These are phyloP conservation scores for Ephialtes manifestator DNA, from an alignment of 2,888 invertebrate genomes.

Conservation along the genomic window DNA sequence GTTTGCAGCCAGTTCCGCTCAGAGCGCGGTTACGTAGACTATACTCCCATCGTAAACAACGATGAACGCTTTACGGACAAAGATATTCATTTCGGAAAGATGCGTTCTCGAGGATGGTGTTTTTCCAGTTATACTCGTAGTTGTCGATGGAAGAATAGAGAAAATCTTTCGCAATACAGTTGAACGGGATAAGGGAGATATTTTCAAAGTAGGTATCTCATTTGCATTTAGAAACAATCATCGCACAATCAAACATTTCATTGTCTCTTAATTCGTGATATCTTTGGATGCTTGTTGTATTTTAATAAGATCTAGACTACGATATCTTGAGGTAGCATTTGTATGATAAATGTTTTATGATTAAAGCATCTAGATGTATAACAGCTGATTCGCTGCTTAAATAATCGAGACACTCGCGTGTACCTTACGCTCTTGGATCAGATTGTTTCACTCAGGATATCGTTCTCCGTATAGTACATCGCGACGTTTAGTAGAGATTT, in stretches of 20 bases:
- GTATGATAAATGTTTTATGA: no score
- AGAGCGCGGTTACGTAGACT: background rate
- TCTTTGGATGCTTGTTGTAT: no score
- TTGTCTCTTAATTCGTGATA: no score
- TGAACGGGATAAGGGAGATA: slow-evolving; percentile 50
- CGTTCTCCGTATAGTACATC: no score
- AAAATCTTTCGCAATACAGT: slow-evolving; percentile 87
- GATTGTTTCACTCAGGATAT: no score
- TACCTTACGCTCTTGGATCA: background rate
- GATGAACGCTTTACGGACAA: slow-evolving; percentile 41
- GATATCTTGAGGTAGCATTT: background rate
- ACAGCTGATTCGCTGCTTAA: no score
- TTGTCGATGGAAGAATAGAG: slow-evolving; percentile 88
- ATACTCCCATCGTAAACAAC: background rate
- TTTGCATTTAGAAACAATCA: background rate
- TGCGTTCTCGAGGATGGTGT: slow-evolving; percentile 74
- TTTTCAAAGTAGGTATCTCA: slow-evolving; percentile 69
- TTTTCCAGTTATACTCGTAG: slow-evolving; percentile 86
- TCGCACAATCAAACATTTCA: background rate
- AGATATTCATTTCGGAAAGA: slow-evolving; percentile 71
- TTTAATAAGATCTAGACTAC: background rate
- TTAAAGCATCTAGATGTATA: no score
- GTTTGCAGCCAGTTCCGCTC: background rate
- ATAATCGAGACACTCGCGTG: no score
- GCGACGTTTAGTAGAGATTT: no score